Evolutionary conservation across 2,797 vertebrate genomes (phyloP).

Genomic region (Oreortyx pictus): DNA sequence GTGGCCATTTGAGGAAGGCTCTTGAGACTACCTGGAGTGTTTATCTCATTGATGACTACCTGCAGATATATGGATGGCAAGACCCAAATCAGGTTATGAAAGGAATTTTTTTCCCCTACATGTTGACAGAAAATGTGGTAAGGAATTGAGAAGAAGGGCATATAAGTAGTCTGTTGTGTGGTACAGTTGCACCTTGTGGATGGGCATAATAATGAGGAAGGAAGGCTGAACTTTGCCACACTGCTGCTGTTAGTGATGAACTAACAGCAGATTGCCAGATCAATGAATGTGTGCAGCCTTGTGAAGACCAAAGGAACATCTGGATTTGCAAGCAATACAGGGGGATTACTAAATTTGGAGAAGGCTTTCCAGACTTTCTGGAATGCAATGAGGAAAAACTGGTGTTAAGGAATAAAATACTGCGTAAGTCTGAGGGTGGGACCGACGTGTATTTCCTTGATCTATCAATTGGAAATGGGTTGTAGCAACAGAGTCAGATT

Average conservation of each 20-base stretch:
- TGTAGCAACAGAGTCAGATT: neutral
- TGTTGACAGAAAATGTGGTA: neutral
- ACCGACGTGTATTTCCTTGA: accelerated
- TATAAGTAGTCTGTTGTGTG: neutral
- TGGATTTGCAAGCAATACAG: neutral
- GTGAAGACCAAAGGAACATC: neutral
- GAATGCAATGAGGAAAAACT: neutral
- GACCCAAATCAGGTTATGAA: neutral
- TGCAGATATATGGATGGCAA: neutral
- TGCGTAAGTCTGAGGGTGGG: neutral
- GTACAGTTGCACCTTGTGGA: neutral
- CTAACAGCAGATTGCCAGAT: neutral
- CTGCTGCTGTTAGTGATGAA: neutral
- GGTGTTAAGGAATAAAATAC: neutral
- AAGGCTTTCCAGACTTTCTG: neutral
- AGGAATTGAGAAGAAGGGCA: neutral
- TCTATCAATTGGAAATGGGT: neutral
- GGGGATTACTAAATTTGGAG: neutral
- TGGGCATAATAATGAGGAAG: neutral
- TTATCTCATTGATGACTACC: neutral
- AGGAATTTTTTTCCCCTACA: too few relatives aligned
- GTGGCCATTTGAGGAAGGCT: neutral
- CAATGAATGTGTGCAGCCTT: neutral
- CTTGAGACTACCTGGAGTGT: neutral
- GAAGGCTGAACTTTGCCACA: neutral